phyloP scores from a whole-genome alignment of 1,140 invertebrate species.

The Stegodyphus mimosarum region DNA sequence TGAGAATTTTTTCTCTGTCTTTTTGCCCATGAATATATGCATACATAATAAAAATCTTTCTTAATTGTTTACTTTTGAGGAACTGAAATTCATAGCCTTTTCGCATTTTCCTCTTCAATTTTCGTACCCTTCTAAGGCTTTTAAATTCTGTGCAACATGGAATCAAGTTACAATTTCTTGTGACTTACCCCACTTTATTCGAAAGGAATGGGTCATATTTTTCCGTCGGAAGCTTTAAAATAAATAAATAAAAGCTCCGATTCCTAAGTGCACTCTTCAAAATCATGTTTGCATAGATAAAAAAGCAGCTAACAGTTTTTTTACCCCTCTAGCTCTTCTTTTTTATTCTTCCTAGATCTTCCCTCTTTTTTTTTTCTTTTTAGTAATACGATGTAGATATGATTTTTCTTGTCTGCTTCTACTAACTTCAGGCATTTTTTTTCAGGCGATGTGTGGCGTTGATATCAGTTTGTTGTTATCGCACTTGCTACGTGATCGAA shows the following conservation, averaged over 20 bases:
- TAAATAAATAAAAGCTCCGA: background rate
- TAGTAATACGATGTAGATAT: background rate
- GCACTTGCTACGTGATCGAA: background rate
- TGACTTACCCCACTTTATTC: no score
- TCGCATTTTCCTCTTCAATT: no score
- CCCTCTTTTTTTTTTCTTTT: background rate
- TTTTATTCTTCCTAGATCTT: background rate
- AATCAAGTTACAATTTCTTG: no score
- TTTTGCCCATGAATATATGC: no score
- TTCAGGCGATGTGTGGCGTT: background rate
- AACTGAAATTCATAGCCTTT: no score
- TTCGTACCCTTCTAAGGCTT: no score
- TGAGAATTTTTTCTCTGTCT: no score
- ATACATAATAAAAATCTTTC: no score
- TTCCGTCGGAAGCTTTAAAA: background rate
- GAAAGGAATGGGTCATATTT: no score
- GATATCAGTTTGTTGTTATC: background rate
- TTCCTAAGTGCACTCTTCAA: background rate
- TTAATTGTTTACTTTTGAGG: no score
- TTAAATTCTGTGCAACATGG: no score
- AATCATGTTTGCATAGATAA: conserved; percentile 4
- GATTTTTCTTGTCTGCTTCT: background rate
- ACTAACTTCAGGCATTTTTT: background rate
- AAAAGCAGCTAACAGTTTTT: background rate
- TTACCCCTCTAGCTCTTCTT: no score